phyloP scores from a whole-genome alignment of 2,888 invertebrate genomes.

The Scaptodrosophila latifasciaeformis region DNA sequence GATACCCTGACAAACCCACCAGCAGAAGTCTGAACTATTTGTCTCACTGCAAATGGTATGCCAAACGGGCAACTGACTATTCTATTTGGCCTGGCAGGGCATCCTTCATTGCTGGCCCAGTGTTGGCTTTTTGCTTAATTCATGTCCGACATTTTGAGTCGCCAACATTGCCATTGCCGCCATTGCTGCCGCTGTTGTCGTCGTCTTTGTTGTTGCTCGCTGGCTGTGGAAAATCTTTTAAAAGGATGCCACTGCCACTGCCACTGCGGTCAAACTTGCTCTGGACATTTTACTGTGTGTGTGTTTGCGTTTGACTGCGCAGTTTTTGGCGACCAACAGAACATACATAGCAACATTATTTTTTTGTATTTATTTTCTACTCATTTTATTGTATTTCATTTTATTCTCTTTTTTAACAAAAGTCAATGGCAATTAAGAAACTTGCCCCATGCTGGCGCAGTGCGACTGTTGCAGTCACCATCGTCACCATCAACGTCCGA shows the following conservation, averaged over 20 bases:
- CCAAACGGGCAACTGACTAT: slow-evolving; percentile 11
- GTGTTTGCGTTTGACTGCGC: slow-evolving; percentile 40
- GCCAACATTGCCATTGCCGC: neutral
- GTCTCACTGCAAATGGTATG: slow-evolving; percentile 58
- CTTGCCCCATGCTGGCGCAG: slow-evolving; percentile 36
- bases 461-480: slow-evolving; percentile 28
- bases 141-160: slow-evolving; percentile 38
- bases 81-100: slow-evolving; percentile 5
- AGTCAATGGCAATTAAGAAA: slow-evolving; percentile 61
- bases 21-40: slow-evolving; percentile 42
- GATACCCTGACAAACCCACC: neutral
- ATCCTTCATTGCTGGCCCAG: slow-evolving; percentile 21
- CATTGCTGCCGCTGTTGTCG: slow-evolving; percentile 41
- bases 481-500: slow-evolving; percentile 18
- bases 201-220: slow-evolving; percentile 34
- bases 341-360: too few species aligned
- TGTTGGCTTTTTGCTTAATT: slow-evolving; percentile 41
- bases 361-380: too few species aligned
- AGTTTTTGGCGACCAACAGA: slow-evolving; percentile 27
- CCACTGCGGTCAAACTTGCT: neutral
- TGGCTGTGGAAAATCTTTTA: neutral
- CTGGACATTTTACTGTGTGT: slow-evolving; percentile 11
- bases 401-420: slow-evolving; percentile 23
- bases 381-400: too few species aligned
- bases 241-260: slow-evolving; percentile 7